Evolutionary conservation across 92 coral and sea anemone genomes (phyloP).

Genomic region (Phenganax marumi): DNA sequence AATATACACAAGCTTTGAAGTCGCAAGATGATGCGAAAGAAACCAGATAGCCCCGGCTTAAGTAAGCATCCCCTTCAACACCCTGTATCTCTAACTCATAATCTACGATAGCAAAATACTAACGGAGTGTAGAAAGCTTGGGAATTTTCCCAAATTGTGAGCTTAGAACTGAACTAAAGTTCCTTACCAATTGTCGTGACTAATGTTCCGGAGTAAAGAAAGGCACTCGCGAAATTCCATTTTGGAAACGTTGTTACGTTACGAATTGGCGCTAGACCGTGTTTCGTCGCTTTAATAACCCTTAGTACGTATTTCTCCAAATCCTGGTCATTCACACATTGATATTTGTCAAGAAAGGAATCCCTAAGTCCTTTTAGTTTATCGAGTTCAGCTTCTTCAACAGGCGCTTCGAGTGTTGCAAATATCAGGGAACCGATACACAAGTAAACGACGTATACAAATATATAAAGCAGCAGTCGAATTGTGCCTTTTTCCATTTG

Average conservation of each 20-base stretch:
- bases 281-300: constrained; percentile 76
- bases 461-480: constrained; percentile 66
- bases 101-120: too few relatives aligned
- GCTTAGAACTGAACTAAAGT: background rate
- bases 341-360: constrained; percentile 73
- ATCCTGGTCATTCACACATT: constrained; percentile 75
- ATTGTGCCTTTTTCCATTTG: constrained; percentile 84
- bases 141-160: background rate
- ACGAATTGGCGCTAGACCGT: constrained; percentile 72
- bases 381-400: constrained; percentile 69
- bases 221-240: constrained; percentile 95
- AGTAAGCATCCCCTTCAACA: too few relatives aligned
- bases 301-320: constrained; percentile 71
- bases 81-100: too few relatives aligned
- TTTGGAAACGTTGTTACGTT: constrained; percentile 72
- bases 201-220: constrained; percentile 92
- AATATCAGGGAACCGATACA: constrained; percentile 94
- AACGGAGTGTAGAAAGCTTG: background rate
- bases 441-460: constrained; percentile 81
- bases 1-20: too few relatives aligned
- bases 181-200: constrained; percentile 94
- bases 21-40: too few relatives aligned
- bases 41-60: too few relatives aligned
- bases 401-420: constrained; percentile 96
- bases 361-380: constrained; percentile 66